Percentiles rank a stretch among this genome's conserved stretches.
Conservation (phyloP, 2,797 vertebrate species). For the Agapornis canus region DNA sequence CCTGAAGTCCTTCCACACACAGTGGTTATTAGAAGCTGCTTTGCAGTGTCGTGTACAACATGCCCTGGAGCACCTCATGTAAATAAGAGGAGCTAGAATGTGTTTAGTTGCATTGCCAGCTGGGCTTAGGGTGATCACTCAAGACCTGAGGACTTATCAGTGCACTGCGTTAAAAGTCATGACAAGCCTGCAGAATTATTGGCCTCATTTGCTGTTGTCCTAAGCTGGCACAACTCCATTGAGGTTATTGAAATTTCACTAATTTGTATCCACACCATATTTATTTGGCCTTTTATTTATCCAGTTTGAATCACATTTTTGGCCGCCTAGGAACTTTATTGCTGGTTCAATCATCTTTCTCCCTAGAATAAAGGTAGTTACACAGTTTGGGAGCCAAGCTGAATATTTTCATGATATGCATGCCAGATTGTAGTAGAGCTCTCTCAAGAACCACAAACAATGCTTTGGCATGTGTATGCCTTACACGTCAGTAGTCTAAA, state of each 20-base stretch:
- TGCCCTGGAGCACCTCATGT: not conserved
- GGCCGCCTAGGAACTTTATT: not conserved
- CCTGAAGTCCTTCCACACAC: not conserved
- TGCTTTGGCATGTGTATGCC: not conserved
- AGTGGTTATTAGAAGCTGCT: not conserved
- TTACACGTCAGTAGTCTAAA: not conserved
- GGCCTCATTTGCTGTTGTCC: accelerated
- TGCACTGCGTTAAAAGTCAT: not conserved
- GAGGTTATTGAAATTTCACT: not conserved
- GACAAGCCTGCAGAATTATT: not conserved
- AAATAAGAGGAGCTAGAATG: conserved; percentile 6
- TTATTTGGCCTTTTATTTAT: not conserved
- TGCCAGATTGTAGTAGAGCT: not conserved
- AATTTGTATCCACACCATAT: not conserved
- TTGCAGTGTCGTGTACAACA: not conserved
- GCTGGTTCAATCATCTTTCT: not conserved
- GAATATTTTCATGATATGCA: not conserved
- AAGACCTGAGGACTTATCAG: not conserved
- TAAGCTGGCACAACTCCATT: not conserved
- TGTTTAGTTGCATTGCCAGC: not conserved
- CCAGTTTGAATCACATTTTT: not conserved
- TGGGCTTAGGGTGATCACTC: not conserved
- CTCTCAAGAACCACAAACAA: not conserved
- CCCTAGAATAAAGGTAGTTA: not conserved
- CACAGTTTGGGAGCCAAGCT: not conserved